These are phyloP conservation scores for Passerina amoena DNA, from an alignment of 2,113 vertebrate species.

Conservation along the genomic window DNA sequence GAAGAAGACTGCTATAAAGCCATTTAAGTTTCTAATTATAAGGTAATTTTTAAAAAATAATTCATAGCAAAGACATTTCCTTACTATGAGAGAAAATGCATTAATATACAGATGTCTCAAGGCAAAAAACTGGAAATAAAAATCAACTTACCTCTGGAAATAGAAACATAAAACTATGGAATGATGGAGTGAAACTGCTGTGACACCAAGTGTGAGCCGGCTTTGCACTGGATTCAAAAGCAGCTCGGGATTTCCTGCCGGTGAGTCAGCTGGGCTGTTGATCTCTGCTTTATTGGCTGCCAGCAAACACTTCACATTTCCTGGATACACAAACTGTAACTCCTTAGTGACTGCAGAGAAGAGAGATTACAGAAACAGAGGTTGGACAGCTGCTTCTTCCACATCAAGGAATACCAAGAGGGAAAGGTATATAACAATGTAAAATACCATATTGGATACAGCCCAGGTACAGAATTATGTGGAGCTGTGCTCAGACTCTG, in stretches of 20 bases:
- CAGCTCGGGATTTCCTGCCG: neutral
- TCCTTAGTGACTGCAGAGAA: neutral
- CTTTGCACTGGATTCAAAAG: neutral
- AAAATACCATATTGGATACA: fast-evolving
- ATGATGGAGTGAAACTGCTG: neutral
- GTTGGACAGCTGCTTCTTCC: neutral
- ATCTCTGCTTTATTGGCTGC: conserved; percentile 22
- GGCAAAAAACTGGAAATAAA: neutral
- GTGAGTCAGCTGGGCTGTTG: conserved; percentile 23
- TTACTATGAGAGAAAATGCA: neutral
- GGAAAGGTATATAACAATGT: neutral
- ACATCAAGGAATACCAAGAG: neutral
- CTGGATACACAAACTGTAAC: conserved; percentile 17
- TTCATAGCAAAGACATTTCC: neutral
- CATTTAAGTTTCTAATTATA: neutral
- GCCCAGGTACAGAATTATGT: fast-evolving
- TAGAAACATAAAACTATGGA: fast-evolving
- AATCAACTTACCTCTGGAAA: conserved; percentile 40
- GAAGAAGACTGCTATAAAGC: neutral
- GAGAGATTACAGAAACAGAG: neutral
- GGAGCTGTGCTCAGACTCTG: neutral
- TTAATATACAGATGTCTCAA: neutral
- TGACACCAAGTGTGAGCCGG: neutral
- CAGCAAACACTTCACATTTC: neutral
- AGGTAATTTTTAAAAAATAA: neutral